Evolutionary conservation across 2,888 invertebrate species (phyloP).

Genomic region (Pycnomerus fuliginosus): DNA sequence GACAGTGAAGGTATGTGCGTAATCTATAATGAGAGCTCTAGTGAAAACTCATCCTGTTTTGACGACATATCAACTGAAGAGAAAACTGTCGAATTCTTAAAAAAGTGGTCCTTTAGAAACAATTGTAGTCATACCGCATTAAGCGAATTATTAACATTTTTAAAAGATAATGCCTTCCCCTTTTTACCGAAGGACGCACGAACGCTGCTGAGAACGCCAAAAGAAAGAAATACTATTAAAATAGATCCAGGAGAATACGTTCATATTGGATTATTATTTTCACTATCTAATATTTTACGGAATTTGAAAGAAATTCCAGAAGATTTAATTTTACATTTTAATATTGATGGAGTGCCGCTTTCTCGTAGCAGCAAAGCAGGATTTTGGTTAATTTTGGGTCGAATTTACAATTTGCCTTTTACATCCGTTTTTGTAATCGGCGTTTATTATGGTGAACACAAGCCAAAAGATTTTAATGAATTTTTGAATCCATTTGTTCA

Average conservation of each 20-base stretch:
- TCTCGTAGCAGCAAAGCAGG: background rate
- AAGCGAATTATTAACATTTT: background rate
- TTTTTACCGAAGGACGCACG: background rate
- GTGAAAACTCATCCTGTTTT: no score
- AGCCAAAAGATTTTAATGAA: background rate
- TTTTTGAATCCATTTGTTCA: background rate
- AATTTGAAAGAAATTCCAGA: background rate
- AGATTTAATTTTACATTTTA: background rate
- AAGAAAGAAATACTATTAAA: background rate
- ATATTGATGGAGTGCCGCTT: background rate
- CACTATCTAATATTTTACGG: background rate
- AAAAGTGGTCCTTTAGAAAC: background rate
- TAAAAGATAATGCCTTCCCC: background rate
- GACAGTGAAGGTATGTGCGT: no score
- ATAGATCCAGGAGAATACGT: background rate
- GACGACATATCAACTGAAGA: background rate
- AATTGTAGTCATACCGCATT: background rate
- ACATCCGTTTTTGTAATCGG: background rate
- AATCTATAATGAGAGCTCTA: no score
- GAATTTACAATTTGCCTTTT: background rate
- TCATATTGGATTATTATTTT: background rate
- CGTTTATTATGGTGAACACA: background rate
- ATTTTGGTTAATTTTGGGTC: background rate
- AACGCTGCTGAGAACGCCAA: background rate
- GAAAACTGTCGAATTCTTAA: background rate